These are phyloP conservation scores for Rhabdomys pumilio DNA, from an alignment of 2,797 vertebrate species.

Conservation along the genomic window DNA sequence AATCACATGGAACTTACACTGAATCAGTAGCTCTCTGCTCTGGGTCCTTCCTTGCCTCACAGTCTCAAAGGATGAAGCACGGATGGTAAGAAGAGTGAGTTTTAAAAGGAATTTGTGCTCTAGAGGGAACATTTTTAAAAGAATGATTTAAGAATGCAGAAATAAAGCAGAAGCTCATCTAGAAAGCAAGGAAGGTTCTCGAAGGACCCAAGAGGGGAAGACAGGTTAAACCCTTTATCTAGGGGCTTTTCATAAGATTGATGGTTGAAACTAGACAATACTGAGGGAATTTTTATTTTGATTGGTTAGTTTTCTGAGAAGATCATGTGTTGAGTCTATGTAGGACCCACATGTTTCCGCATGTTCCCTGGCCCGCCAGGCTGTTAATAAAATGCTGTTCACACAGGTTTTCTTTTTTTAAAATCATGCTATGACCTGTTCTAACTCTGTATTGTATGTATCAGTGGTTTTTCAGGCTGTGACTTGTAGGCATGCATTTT, in stretches of 20 bases:
- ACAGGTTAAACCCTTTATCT: background rate
- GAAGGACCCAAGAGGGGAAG: background rate
- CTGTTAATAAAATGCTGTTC: background rate
- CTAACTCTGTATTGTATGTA: background rate
- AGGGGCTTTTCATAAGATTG: background rate
- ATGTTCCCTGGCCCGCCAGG: background rate
- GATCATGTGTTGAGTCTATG: background rate
- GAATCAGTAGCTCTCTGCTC: background rate
- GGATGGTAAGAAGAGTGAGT: background rate
- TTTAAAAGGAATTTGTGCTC: background rate
- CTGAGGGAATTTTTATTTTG: background rate
- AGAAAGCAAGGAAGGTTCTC: background rate
- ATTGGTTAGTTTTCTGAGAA: background rate
- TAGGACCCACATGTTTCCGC: background rate
- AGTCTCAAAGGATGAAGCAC: background rate
- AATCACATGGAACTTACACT: background rate
- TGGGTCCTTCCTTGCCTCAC: background rate
- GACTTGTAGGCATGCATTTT: background rate
- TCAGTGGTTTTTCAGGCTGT: background rate
- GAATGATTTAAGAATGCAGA: background rate
- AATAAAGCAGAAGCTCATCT: background rate
- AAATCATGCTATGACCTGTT: background rate
- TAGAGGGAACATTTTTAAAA: background rate
- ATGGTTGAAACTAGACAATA: background rate
- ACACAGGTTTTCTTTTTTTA: no score